These are phyloP conservation scores for Hyperoplus immaculatus DNA, from an alignment of 2,797 vertebrate genomes.

Conservation along the genomic window DNA sequence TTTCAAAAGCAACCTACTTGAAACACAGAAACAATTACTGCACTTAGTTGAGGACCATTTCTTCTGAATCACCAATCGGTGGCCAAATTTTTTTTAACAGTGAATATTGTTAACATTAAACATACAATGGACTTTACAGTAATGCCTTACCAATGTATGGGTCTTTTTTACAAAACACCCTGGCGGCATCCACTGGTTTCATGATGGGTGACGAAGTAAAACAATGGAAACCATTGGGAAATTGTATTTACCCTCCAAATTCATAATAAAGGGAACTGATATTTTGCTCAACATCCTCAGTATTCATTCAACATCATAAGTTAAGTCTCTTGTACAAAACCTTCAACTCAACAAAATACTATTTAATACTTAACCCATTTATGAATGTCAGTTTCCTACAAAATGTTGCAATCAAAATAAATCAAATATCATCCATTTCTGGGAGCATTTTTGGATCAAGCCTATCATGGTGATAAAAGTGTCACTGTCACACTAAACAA, in stretches of 20 bases:
- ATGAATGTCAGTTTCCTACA: constrained; percentile 18
- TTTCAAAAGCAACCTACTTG: neutral
- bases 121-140: neutral
- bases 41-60: neutral
- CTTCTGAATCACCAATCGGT: neutral
- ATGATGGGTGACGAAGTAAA: neutral
- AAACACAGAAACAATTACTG: neutral
- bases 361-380: constrained; percentile 11
- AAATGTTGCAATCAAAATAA: constrained; percentile 20
- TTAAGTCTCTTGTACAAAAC: constrained; percentile 9
- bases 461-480: constrained; percentile 9
- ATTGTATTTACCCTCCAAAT: neutral
- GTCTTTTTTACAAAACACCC: neutral
- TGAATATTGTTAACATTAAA: neutral
- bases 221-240: neutral
- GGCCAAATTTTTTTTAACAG: neutral
- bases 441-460: constrained; percentile 17
- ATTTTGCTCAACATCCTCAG: neutral
- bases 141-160: neutral
- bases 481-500: neutral
- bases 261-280: neutral
- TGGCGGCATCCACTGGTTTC: neutral
- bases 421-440: constrained; percentile 26
- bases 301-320: constrained; percentile 12
- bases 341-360: constrained; percentile 1